A percentile compares a stretch with the other conserved stretches of the same genome.
Conservation (phyloP, 2,113 vertebrate species). For the Cyanocitta stelleri region DNA sequence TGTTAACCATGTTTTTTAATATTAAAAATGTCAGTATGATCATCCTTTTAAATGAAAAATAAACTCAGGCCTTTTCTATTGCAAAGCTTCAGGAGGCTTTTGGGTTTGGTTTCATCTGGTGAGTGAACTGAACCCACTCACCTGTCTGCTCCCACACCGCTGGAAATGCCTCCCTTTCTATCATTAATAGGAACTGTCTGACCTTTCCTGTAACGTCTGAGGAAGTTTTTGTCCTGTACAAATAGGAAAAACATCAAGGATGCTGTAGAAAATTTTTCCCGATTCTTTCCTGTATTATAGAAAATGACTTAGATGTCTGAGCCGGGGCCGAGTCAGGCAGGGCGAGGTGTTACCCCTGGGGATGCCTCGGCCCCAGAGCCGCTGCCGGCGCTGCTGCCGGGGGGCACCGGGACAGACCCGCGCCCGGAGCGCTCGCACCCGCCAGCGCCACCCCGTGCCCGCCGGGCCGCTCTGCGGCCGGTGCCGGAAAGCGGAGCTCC, state of each 20-base stretch:
- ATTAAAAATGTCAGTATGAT: background rate
- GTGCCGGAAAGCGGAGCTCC: background rate
- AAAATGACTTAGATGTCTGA: too few relatives aligned
- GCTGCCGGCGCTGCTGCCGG: background rate
- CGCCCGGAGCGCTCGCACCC: background rate
- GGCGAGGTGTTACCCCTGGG: background rate
- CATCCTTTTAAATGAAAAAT: background rate
- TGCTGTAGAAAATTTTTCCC: background rate
- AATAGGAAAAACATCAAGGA: background rate
- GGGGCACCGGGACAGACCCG: background rate
- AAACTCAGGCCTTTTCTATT: slow-evolving; percentile 17
- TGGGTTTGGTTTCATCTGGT: background rate
- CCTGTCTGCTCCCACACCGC: background rate
- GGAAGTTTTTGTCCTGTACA: background rate
- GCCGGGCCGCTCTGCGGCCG: background rate
- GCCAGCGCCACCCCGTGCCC: background rate
- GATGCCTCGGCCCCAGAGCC: background rate
- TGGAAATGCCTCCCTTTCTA: fast-evolving
- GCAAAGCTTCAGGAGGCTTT: background rate
- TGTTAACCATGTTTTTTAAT: background rate
- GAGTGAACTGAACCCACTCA: background rate
- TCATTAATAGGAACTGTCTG: fast-evolving
- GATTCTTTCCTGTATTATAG: background rate
- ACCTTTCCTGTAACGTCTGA: background rate
- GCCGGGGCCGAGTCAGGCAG: fast-evolving